Base-by-base conservation (phyloP, 1,140 invertebrate genomes). In the Microplitis mediator region DNA sequence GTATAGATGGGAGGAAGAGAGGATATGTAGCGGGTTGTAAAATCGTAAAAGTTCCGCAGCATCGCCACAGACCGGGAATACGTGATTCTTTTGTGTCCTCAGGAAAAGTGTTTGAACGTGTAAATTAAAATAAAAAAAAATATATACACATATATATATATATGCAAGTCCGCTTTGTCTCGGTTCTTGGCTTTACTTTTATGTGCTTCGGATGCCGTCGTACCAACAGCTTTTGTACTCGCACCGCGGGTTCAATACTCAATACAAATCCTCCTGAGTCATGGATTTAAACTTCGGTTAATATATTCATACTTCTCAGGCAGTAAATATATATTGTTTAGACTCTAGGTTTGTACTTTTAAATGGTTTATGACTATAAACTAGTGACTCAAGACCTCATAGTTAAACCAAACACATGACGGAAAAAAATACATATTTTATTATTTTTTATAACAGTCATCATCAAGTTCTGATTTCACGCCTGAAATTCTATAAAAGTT, bases 41-140 rank as follows among this genome's bases (percentile, higher is more conserved):
- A 4, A 62, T 71, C 61, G 69, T 71, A 71, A 71, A 71, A 71
- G 69, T 32, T 36, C 61, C 69, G 51, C 69, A 60, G 56, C 32
- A 69, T 45, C 68, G 39, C 68, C 60, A 23, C 68, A 31, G 61
- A 11, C 34, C 31, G 45, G 11, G 65, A 51, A 65, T 45, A 65
- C 69, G 34, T 71, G 61, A 71, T 64, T 71, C 69, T 71, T 71
- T 71, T 71, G 69, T 71, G 32, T 51, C 9, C 50, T 39, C 8
- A 50, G 36, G 36, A 65, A 50, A 65, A 50, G 36, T 65, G 45
- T 50, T 31, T 61, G 60, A 31, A 35, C 16, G 60, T 61, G 60
- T 61, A 61, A 61, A 61, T 61, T 61, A 51, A 65, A 65, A 50
- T 65, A 45, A 45, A 50, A 45, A 65, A 65, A 65, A 23, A 23